phyloP scores from a whole-genome alignment of 2,797 vertebrate species.

The Xenentodon cancila region DNA sequence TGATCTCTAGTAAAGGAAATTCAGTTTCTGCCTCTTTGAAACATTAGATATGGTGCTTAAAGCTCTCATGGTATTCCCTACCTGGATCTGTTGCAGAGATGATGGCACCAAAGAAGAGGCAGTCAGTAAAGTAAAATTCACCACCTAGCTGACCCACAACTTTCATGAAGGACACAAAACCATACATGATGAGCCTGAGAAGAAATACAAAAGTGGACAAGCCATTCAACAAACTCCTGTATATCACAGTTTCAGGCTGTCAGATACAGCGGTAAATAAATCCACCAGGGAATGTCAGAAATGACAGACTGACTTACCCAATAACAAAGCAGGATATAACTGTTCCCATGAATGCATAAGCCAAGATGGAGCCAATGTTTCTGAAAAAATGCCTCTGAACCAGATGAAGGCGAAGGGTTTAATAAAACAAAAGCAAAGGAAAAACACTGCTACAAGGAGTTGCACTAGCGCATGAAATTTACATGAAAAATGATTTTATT shows the following conservation, averaged over 20 bases:
- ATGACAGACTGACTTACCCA: constrained; percentile 82
- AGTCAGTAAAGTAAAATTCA: constrained; percentile 97
- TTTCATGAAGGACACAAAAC: constrained; percentile 94
- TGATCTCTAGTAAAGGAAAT: background rate
- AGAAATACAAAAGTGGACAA: background rate
- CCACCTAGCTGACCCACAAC: constrained; percentile 89
- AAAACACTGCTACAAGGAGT: background rate
- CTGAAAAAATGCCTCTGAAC: constrained; percentile 96
- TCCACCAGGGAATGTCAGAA: too few relatives aligned
- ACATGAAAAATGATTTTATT: background rate
- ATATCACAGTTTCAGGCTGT: background rate
- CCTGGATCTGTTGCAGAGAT: constrained; percentile 98
- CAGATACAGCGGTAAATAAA: too few relatives aligned
- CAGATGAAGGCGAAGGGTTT: constrained; percentile 10
- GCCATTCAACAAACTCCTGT: background rate
- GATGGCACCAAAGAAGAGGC: constrained; percentile 95
- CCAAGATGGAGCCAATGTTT: constrained; percentile 95
- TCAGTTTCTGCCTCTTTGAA: constrained; percentile 1
- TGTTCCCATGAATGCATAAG: constrained; percentile 96
- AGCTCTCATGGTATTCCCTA: constrained; percentile 47
- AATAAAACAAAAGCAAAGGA: background rate
- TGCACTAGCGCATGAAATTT: background rate
- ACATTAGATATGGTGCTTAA: background rate
- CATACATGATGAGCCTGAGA: constrained; percentile 90
- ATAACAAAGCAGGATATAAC: constrained; percentile 94